Percentiles rank a stretch among this genome's conserved stretches.
Conservation (phyloP, 2,797 vertebrate genomes). For the Ara ararauna region DNA sequence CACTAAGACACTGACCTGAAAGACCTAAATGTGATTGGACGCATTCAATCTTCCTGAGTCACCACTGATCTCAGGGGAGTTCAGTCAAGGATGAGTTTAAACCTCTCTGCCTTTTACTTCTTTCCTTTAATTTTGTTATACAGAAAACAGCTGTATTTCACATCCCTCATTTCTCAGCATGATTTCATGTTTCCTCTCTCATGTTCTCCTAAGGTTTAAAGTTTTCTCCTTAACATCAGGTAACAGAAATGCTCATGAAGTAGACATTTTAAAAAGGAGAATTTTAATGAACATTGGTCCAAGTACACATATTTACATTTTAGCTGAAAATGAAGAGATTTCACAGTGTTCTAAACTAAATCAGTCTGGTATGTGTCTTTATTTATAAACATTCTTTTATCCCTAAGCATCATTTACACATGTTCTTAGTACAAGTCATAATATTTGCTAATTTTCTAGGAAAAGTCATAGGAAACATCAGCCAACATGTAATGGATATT, state of each 20-base stretch:
- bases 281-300: background rate
- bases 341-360: background rate
- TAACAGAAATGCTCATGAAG: background rate
- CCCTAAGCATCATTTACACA: accelerated
- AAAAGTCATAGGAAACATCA: background rate
- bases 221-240: background rate
- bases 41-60: constrained; percentile 36
- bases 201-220: background rate
- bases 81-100: constrained; percentile 37
- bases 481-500: background rate
- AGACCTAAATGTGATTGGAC: constrained; percentile 20
- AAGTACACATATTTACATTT: background rate
- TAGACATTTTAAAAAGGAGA: background rate
- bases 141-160: constrained; percentile 28
- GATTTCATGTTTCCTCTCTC: background rate
- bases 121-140: background rate
- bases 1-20: constrained; percentile 2
- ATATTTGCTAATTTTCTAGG: background rate
- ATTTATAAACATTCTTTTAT: background rate
- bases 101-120: background rate
- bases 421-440: background rate
- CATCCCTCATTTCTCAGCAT: background rate
- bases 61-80: background rate
- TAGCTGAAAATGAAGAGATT: background rate
- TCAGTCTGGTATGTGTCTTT: background rate